Conservation (phyloP, 2,888 invertebrate species). For the Rotaria socialis region DNA sequence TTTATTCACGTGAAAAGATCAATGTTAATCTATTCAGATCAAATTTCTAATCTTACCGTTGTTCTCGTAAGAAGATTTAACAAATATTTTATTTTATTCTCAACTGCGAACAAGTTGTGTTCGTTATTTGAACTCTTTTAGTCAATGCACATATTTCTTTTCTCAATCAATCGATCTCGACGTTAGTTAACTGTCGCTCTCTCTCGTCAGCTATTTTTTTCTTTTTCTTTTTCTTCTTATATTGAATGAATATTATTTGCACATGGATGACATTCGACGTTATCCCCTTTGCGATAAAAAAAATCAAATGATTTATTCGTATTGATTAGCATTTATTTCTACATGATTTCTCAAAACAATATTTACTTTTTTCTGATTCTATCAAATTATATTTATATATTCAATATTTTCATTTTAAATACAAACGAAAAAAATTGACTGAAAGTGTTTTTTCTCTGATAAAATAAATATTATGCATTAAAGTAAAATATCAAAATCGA, state of each 20-base stretch:
- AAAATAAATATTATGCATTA: no score
- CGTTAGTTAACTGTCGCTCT: not conserved
- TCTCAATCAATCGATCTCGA: not conserved
- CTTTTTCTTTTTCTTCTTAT: not conserved
- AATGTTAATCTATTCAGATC: not conserved
- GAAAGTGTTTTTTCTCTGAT: no score
- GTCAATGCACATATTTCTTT: not conserved
- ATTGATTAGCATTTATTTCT: no score
- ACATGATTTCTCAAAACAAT: no score
- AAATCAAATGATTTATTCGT: no score
- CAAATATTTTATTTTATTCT: not conserved
- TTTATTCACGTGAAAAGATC: not conserved
- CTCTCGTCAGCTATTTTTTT: not conserved
- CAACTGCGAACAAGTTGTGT: not conserved
- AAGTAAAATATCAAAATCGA: no score
- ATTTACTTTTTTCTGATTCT: no score
- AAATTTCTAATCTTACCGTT: not conserved
- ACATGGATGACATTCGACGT: not conserved
- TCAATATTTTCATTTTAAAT: no score
- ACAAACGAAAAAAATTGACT: no score
- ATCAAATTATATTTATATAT: no score
- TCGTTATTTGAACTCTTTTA: not conserved
- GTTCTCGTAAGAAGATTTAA: not conserved
- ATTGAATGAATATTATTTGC: not conserved
- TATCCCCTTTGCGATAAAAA: not conserved